phyloP scores from a whole-genome alignment of 2,888 invertebrate genomes.

The Cephus spinipes region DNA sequence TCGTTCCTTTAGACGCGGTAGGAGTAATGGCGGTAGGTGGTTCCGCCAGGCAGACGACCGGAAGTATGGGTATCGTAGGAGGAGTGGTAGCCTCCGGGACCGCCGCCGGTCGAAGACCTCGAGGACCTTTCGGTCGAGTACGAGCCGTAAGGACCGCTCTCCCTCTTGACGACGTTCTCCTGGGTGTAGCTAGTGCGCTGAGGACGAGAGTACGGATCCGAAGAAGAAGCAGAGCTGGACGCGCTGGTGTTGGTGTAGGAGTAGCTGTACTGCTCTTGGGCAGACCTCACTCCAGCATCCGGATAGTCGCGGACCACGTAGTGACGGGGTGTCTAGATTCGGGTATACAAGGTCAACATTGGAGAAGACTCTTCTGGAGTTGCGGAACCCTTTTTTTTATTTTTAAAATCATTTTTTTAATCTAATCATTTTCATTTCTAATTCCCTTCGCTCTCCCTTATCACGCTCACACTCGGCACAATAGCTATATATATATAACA shows the following conservation, averaged over 20 bases:
- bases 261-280: slow-evolving; percentile 88
- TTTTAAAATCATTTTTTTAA: not conserved
- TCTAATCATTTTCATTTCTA: no score
- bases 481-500: not conserved
- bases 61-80: slow-evolving; percentile 83
- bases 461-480: not conserved
- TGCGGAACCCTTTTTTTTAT: not conserved
- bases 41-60: slow-evolving; percentile 87
- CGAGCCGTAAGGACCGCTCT: slow-evolving; percentile 77
- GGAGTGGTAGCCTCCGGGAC: slow-evolving; percentile 82
- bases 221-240: slow-evolving; percentile 68
- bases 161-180: slow-evolving; percentile 77
- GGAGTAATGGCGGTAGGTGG: slow-evolving; percentile 86
- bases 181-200: slow-evolving; percentile 76
- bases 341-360: slow-evolving; percentile 55
- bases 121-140: slow-evolving; percentile 80
- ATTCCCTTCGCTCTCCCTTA: not conserved
- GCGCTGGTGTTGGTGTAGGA: slow-evolving; percentile 77
- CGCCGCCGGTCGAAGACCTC: slow-evolving; percentile 75
- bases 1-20: slow-evolving; percentile 79
- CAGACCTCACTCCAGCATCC: slow-evolving; percentile 67
- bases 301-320: slow-evolving; percentile 86
- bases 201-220: slow-evolving; percentile 72
- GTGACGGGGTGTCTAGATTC: slow-evolving; percentile 84
- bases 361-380: slow-evolving; percentile 32